These are phyloP conservation scores for Scyliorhinus canicula DNA, from an alignment of 2,797 vertebrate genomes.

Conservation along the genomic window DNA sequence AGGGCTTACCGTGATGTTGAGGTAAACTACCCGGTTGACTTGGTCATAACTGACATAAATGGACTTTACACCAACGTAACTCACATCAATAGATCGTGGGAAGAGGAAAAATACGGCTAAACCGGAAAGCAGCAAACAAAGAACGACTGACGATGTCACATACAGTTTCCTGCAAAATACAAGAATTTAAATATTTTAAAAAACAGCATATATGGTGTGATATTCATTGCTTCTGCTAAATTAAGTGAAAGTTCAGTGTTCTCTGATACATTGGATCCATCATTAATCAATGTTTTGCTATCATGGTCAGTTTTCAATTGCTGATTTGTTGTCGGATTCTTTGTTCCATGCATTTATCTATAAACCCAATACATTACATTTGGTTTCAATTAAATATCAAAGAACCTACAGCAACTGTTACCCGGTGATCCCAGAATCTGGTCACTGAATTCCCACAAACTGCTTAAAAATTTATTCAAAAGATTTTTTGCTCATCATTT, in stretches of 20 bases:
- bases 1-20: constrained; percentile 85
- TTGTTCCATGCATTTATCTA: neutral
- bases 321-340: neutral
- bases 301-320: neutral
- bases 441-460: neutral
- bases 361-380: neutral
- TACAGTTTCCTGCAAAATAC: constrained; percentile 78
- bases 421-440: neutral
- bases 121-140: constrained; percentile 86
- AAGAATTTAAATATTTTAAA: neutral
- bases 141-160: constrained; percentile 79
- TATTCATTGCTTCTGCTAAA: neutral
- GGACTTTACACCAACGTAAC: constrained; percentile 88
- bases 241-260: neutral
- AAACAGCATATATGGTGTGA: neutral
- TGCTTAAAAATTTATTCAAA: neutral
- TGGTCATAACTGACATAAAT: constrained; percentile 80
- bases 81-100: constrained; percentile 86
- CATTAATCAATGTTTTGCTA: neutral
- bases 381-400: neutral
- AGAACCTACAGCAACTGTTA: neutral
- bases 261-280: neutral
- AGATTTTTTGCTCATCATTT: neutral
- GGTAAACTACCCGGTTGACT: constrained; percentile 73
- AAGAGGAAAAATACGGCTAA: constrained; percentile 94